Evolutionary conservation across 30 jellyfish, hydroid and myxozoan species (phyloP).

Genomic region (Aurelia aurita): DNA sequence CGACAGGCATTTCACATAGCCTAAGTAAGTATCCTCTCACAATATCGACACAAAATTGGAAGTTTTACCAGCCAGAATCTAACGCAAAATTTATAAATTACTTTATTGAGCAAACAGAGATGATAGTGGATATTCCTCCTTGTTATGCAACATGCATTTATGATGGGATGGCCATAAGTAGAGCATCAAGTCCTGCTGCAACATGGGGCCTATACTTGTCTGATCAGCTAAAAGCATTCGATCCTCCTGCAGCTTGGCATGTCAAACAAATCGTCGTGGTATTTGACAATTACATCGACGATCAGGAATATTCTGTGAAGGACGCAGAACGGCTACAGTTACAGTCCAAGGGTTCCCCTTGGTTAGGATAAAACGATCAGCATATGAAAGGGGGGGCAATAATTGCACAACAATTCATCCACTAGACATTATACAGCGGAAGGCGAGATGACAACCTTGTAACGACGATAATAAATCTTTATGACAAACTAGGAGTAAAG

Average conservation of each 20-base stretch:
- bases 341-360: constrained; percentile 60
- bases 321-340: constrained; percentile 46
- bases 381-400: constrained; percentile 19
- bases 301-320: constrained; percentile 44
- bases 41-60: constrained; percentile 60
- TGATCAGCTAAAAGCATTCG: constrained; percentile 45
- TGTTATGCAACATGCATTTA: constrained; percentile 35
- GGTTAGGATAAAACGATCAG: constrained; percentile 65
- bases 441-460: constrained; percentile 50
- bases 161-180: constrained; percentile 59
- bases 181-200: constrained; percentile 59
- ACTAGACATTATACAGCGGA: constrained; percentile 16
- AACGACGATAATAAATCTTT: constrained; percentile 29
- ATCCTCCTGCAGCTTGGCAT: constrained; percentile 43
- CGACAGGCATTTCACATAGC: constrained; percentile 68
- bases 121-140: constrained; percentile 36
- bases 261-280: constrained; percentile 39
- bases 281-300: constrained; percentile 59
- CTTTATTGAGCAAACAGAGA: constrained; percentile 45
- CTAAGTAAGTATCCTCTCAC: constrained; percentile 64
- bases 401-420: constrained; percentile 34
- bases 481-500: constrained; percentile 42
- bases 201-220: constrained; percentile 59
- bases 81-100: constrained; percentile 28
- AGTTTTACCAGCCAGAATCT: constrained; percentile 56